Percentiles rank a stretch among this genome's conserved stretches.
These are phyloP conservation scores for Ypsolopha scabrella DNA, from an alignment of 2,888 invertebrate species.

Conservation along the genomic window DNA sequence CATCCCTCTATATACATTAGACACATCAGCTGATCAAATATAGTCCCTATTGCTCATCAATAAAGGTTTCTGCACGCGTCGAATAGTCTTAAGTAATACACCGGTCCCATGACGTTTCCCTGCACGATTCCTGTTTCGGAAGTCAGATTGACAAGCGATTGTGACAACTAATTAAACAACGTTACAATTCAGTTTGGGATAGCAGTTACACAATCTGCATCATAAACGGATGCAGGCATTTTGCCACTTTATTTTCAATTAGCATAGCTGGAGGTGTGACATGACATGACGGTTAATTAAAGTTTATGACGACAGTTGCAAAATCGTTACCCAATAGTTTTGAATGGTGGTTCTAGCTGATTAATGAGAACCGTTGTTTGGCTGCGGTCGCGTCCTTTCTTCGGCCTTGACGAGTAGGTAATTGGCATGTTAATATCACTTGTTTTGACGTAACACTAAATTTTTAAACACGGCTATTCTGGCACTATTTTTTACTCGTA, in stretches of 20 bases:
- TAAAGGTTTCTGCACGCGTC: too few species aligned
- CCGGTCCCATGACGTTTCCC: conserved; percentile 36
- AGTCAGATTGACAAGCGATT: conserved; percentile 41
- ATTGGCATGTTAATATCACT: conserved; percentile 15
- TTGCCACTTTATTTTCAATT: conserved; percentile 30
- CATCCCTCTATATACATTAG: too few species aligned
- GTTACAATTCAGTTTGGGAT: conserved; percentile 28
- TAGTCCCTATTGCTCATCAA: too few species aligned
- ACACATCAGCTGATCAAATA: too few species aligned
- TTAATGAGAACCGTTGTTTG: conserved; percentile 33
- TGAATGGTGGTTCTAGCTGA: conserved; percentile 16
- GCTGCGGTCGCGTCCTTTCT: conserved; percentile 26
- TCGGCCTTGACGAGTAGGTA: conserved; percentile 13
- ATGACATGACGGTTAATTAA: conserved; percentile 39
- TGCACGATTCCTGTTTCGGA: conserved; percentile 44
- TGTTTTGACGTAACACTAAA: conserved; percentile 15
- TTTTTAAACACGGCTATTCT: too few species aligned
- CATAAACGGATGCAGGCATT: conserved; percentile 17
- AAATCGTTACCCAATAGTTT: conserved; percentile 23
- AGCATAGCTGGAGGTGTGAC: conserved; percentile 24
- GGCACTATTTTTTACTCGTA: too few species aligned
- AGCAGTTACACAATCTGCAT: conserved; percentile 33
- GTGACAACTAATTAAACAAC: conserved; percentile 10
- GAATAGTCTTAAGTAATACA: neutral
- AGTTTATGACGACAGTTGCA: conserved; percentile 36